Base-by-base conservation (phyloP, 2,888 invertebrate genomes). In the Pyrocoelia pectoralis region DNA sequence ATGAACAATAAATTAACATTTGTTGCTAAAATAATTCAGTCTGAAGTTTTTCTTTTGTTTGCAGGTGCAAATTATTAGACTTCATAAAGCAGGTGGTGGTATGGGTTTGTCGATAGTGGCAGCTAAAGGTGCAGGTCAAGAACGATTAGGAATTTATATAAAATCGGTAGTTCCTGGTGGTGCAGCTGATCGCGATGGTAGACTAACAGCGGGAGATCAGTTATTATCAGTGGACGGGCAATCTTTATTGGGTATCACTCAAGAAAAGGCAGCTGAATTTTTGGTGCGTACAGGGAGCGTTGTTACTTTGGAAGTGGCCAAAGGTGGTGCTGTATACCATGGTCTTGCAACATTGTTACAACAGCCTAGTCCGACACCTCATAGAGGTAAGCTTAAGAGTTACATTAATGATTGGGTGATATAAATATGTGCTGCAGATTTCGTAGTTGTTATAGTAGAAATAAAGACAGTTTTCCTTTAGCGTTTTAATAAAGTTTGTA, bases 81-180 rank as follows among this genome's bases (percentile, higher is more conserved):
- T 98, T 68, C 92, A 95, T 79, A 98, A 98, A 84, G 95, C 95
- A 76, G 91, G 93, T 67, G 95, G 94, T 76, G 98, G 98, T 68
- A 97, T 99, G 93, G 99, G 99, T 9, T 87, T 99, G 73, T 98
- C 97, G 77, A 99, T 99, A 74, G 98, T 99, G 2, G 98, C 98
- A 8, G 98, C 98, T 18, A 97, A 97, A 83, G 86, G 81, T 17
- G 79, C 80, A 0, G 81, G 81, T 1, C 80, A 81, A 66, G 81
- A 81, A 61, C 72, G 95, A 73, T 85, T 96, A 66, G 98, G 99
- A 48, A 99, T 99, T 79, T 99, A 98, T 84, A 97, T 99, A 69
- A 99, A 99, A 84, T 97, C 97, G 14, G 98, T 99, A 19, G 98
- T 99, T 38, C 91, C 95, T 65, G 97, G 94, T 57, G 95, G 95